Conservation (phyloP, 1,140 invertebrate genomes). For the Akabosia matsudoensis region DNA sequence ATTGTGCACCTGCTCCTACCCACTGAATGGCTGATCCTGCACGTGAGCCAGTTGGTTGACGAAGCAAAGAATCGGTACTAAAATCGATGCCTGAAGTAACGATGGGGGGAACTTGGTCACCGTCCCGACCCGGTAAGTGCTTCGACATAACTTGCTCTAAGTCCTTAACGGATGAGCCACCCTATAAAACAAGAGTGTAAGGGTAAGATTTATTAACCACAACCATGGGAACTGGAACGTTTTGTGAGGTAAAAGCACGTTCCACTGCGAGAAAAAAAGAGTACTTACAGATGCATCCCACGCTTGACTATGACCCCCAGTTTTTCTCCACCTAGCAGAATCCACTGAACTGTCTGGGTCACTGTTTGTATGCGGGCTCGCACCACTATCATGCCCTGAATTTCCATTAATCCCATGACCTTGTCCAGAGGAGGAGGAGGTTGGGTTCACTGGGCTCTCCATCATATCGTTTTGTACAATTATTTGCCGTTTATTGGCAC, state of each 20-base stretch:
- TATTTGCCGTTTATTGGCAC: constrained; percentile 44
- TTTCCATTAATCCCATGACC: constrained; percentile 20
- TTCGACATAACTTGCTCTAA: constrained; percentile 95
- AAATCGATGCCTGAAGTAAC: constrained; percentile 60
- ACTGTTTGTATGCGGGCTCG: constrained; percentile 38
- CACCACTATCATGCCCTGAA: constrained; percentile 37
- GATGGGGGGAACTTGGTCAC: constrained; percentile 63
- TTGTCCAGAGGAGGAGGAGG: constrained; percentile 15
- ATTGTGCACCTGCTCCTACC: constrained; percentile 62
- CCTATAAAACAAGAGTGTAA: constrained; percentile 25
- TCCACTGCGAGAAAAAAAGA: too few species aligned
- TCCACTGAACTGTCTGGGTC: constrained; percentile 43
- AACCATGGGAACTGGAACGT: neutral
- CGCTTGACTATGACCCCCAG: constrained; percentile 33
- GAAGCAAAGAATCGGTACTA: constrained; percentile 77
- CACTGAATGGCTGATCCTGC: constrained; percentile 68
- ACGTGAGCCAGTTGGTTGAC: constrained; percentile 50
- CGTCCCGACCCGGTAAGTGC: constrained; percentile 66
- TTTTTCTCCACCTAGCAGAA: constrained; percentile 44
- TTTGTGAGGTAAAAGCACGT: neutral
- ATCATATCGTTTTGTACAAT: constrained; percentile 46
- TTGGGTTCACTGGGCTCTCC: constrained; percentile 26
- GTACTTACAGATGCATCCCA: constrained; percentile 41
- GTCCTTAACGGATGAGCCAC: constrained; percentile 71
- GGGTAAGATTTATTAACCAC: too few species aligned